Base-by-base conservation (phyloP, 1,140 invertebrate genomes). In the Chionoecetes opilio region DNA sequence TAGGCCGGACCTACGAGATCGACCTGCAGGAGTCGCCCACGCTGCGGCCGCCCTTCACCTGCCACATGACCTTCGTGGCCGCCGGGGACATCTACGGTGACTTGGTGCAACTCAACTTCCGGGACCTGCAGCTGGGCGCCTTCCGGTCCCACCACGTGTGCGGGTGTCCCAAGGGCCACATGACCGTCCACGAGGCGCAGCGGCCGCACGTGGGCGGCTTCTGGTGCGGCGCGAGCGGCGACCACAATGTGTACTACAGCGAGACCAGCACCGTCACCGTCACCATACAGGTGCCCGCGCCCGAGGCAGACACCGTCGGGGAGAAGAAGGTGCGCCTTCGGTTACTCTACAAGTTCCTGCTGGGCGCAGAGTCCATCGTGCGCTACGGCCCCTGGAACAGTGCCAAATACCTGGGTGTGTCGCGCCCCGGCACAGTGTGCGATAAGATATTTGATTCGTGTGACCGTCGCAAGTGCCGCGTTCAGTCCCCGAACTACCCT, bases 391-490 rank as follows among this genome's bases (percentile, higher is more conserved):
- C 96, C 14, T 96, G 96, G 96, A 95, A 96, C 90, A 96, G 96
- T 41, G 96, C 96, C 34, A 96, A 96, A 41, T 96, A 96, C 91
- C 87, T 96, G 75, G 96, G 96, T 3, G 93, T 96, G 63, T 38
- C 90, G 14, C 84, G 93, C 6, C 93, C 95, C 21, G 94, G 91
- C 11, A 95, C 96, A 0, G 93, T 99, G 97, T 99, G 99, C 97
- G 99, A 98, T 31, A 97, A 98, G 94, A 98, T 99, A 97, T 99
- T 98, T 97, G 98, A 98, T 97, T 98, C 98, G 97, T 99, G 98
- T 97, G 98, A 99, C 97, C 98, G 98, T 97, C 98, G 98, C 98
- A 98, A 98, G 92, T 99, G 98, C 97, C 98, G 98, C 31, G 98
- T 99, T 46, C 98, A 98, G 97, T 98, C 98, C 29, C 98, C 98